A percentile compares a stretch with the other conserved stretches of the same genome.
These are phyloP conservation scores for Centropus unirufus DNA, from an alignment of 2,113 vertebrate genomes.

Conservation along the genomic window DNA sequence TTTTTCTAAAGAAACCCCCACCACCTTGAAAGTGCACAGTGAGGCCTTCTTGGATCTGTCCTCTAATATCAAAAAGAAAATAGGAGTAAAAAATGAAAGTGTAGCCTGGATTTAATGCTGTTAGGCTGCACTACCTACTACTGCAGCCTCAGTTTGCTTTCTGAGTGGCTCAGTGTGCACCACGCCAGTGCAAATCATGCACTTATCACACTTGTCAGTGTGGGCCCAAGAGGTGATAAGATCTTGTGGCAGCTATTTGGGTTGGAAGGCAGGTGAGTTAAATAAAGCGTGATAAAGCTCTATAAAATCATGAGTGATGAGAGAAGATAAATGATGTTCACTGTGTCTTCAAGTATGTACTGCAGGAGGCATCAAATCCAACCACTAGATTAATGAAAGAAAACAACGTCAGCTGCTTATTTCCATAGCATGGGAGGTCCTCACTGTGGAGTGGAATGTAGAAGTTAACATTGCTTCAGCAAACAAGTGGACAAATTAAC, in stretches of 20 bases:
- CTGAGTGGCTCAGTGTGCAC: accelerated
- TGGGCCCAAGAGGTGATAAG: accelerated
- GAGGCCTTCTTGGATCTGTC: background rate
- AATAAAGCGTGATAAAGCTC: background rate
- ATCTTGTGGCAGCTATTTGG: background rate
- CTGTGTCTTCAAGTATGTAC: background rate
- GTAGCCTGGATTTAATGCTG: too few relatives aligned
- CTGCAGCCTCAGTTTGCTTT: background rate
- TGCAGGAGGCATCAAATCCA: background rate
- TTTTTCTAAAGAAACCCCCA: background rate
- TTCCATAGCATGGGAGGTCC: background rate
- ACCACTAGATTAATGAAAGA: background rate
- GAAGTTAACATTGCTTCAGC: background rate
- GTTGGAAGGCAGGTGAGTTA: background rate
- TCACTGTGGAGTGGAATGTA: background rate
- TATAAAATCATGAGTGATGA: background rate
- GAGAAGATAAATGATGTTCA: background rate
- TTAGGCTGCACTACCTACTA: background rate
- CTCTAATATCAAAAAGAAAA: background rate
- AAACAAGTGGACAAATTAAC: background rate
- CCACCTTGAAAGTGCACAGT: background rate
- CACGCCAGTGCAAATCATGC: accelerated
- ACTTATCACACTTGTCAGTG: too few relatives aligned
- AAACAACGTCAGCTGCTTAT: background rate
- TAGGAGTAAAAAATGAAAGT: background rate